Base-by-base conservation (phyloP, 1,140 invertebrate species). In the Drosophila tristis region DNA sequence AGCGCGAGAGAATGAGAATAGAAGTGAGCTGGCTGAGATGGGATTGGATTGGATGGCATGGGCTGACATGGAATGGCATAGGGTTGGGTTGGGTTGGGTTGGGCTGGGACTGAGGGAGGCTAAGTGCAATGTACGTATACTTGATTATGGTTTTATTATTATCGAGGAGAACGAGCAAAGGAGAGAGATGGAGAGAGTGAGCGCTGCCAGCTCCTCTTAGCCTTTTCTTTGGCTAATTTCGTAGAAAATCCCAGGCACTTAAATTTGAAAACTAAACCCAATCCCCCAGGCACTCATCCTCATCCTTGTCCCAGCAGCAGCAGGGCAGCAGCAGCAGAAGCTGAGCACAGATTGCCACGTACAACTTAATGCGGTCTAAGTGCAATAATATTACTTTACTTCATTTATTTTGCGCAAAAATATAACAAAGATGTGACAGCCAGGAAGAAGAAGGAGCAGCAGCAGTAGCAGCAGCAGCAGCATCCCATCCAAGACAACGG, bases 381-480 rank as follows among this genome's bases (percentile, higher is more conserved):
- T 90, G 87, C 86, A 90, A 90, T 90, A 90, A 90, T 90, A 90
- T 90, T 90, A 90, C 86, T 90, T 90, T 82, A 79, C 81, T 90
- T 90, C 78, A 90, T 90, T 90, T 90, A 90, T 90, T 90, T 79
- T 84, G 81, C 74, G 85, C 84, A 90, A 90, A 90, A 90, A 90
- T 90, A 90, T 90, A 79, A 90, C 82, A 90, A 90, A 80, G 87
- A 82, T 79, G 80, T 89, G 84, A 87, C 82, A 89, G 59, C 47
- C 62, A 61, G 70, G 82, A 66, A 70, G 58, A 74, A 59, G 56
- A 57, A 50, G 66, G 68, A 57, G 68, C 61, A 65, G 31, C 23
- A 31, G 45, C 35, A 54, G 50, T 60, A 29, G 51, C 39, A 57
- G 43, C 54, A 29, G 3, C 8, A 25, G 23, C 23, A 25, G 23